Evolutionary conservation across 1,140 invertebrate genomes (phyloP).

Genomic region (Drosophila parabipectinata): DNA sequence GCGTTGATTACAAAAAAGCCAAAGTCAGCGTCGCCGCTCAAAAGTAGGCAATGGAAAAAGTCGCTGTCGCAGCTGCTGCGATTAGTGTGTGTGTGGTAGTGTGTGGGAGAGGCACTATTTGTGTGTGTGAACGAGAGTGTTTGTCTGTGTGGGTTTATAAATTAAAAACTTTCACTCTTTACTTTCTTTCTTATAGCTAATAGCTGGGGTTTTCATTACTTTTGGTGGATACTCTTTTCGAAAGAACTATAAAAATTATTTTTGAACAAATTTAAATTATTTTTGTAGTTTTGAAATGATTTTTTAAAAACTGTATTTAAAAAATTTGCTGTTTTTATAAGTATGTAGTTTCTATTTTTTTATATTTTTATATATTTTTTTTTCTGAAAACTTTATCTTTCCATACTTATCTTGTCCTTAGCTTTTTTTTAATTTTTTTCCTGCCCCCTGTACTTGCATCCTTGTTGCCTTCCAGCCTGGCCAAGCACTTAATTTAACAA

Average conservation of each 20-base stretch:
- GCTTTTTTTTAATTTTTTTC: constrained; percentile 5
- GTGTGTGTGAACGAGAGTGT: neutral
- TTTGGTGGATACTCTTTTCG: constrained; percentile 11
- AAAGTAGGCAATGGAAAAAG: constrained; percentile 66
- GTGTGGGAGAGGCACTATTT: neutral
- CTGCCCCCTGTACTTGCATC: constrained; percentile 50
- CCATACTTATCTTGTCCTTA: too few relatives aligned
- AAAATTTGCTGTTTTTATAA: too few relatives aligned
- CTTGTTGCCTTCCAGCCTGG: constrained; percentile 24
- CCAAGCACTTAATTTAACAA: constrained; percentile 74
- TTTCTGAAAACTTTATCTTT: too few relatives aligned
- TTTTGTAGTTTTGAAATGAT: too few relatives aligned
- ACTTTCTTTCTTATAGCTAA: neutral
- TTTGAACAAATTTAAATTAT: neutral
- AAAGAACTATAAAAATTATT: neutral
- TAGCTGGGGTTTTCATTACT: constrained; percentile 2
- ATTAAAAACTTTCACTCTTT: constrained; percentile 63
- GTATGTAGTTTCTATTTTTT: too few relatives aligned
- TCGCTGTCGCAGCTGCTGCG: constrained; percentile 32
- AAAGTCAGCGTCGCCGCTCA: constrained; percentile 32
- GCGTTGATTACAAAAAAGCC: constrained; percentile 65
- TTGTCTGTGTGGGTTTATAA: constrained; percentile 29
- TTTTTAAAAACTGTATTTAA: too few relatives aligned
- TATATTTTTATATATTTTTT: too few relatives aligned
- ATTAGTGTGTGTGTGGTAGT: constrained; percentile 28